Base-by-base conservation (phyloP, 1,140 invertebrate species). In the Papilio dardanus region DNA sequence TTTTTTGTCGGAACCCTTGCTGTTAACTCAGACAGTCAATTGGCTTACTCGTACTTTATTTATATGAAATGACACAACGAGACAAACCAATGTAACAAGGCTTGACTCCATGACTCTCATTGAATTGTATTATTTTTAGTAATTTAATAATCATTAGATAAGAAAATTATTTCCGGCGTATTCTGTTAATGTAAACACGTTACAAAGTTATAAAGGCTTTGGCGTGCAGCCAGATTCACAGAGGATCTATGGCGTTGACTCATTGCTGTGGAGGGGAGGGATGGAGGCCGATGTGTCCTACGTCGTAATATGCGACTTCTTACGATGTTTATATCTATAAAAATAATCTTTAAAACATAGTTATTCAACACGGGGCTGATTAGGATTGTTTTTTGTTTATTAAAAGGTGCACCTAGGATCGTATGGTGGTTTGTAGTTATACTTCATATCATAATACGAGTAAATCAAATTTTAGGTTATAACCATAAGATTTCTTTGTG, bases 401-500 rank as follows among this genome's bases (percentile, higher is more conserved):
- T 37, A 37, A 10, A 7, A 37, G 35, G 12, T 37, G 35, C 35
- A 37, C 7, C 1, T 10, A 37, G 4, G 5, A 7, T 37, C 12
- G 35, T 37, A 37, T 10, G 12, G 8, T 10, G 35, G 7, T 12
- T n/a, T 46, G 8, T 19, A 3, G 5, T n/a, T 46, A 46, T 16
- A n/a, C 42, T 46, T 16, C 42, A 42, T 16, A 5, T 3, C 14
- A 16, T 12, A 12, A 42, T 0, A n/a, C n/a, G n/a, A n/a, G n/a
- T n/a, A 42, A 42, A 42, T 16, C 14, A 42, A 1, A 3, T 16
- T 46, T 46, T 54, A 24, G 7, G 14, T 46, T n/a, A 1, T 10
- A 62, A 62, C 21, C 12, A 62, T 28, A 62, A 62, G 54, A 62
- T 62, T 16, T 62, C 54, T 62, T 62, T 62, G 54, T 62, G 24